Base-by-base conservation (phyloP, 35 echinoderm and acorn worm species). In the Ptychodera flava region DNA sequence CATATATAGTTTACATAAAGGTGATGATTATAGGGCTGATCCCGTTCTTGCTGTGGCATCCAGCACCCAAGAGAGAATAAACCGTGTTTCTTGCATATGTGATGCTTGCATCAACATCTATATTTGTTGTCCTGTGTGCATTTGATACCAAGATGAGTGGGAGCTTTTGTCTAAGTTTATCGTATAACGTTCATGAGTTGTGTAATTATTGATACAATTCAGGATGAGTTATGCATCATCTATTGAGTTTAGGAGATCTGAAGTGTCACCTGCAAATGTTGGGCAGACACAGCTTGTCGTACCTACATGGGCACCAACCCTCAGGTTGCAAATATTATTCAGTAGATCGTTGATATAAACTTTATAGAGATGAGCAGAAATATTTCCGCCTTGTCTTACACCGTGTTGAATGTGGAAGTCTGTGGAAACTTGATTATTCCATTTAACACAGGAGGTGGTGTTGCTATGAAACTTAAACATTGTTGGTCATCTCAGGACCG, bases 91-190 rank as follows among this genome's bases (percentile, higher is more conserved):
- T 6, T 12, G 45, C 22, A 12, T 6, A 64, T 64, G 45, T 12
- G 22, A 64, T 64, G 45, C 22, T 64, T 64, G 22, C 22, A 64
- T 64, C 45, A n/a, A n/a, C n/a, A n/a, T n/a, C n/a, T n/a, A n/a
- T n/a, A n/a, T n/a, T n/a, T n/a, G n/a, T n/a, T n/a, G n/a, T n/a
- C n/a, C n/a, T n/a, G n/a, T n/a, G n/a, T n/a, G n/a, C n/a, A n/a
- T n/a, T n/a, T n/a, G 45, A 64, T 64, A 22, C 22, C 45, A 64
- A 22, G 45, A 12, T 64, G 6, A 64, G 45, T 64, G 45, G n/a
- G n/a, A n/a, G n/a, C n/a, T 64, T 64, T 64, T 64, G 45, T 64
- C 45, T 64, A 64, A 64, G 45, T 64, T 64, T 64, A 64, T 64
- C 6, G 45, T 64, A 22, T 64, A 64, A 12, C 45, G 6, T 64